Evolutionary conservation across 2,113 vertebrate genomes (phyloP), one percentile per base, ranked within the genome.

Genomic region (Gallinago media): DNA sequence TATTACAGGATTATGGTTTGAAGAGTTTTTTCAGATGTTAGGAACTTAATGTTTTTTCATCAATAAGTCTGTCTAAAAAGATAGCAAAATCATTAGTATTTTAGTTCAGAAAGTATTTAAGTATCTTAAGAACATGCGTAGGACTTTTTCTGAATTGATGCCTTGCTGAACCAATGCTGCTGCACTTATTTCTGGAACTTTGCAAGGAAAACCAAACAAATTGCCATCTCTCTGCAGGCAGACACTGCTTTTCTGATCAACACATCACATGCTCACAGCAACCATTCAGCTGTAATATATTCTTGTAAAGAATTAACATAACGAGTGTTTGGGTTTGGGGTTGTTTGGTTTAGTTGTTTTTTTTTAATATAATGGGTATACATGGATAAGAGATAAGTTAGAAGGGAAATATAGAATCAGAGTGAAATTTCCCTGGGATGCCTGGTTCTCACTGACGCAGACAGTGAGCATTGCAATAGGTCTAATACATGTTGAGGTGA

Each of bases 181-280:
- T 63, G 4, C 87, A 40, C 25, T 79, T 71, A 54, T 61, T 58
- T 75, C 3, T 11, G 55, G 26, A 87, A 47, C 21, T 42, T 78
- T 78, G 56, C 32, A 72, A 85, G 87, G 80, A 79, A 94, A 91
- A 82, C 31, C n/a, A 81, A 75, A 40, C 42, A 86, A 91, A 92
- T 34, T 89, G 80, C 70, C 80, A 88, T 46, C 89, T 89, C 85
- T 94, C 56, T 78, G 67, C 58, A 76, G 21, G 25, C 15, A 72
- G 31, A 56, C 23, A 26, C 3, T 56, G 12, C 11, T 89, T 91
- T 95, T 87, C 42, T 89, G 47, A 56, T 85, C 44, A 68, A 32
- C 9, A 29, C 9, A 32, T 71, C 22, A 27, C 49, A 46, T 12
- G 5, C 13, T 88, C 6, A 27, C 44, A 79, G 55, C 21, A 23